These are phyloP conservation scores for Diplodus puntazzo DNA, from an alignment of 2,797 vertebrate species.

Conservation along the genomic window DNA sequence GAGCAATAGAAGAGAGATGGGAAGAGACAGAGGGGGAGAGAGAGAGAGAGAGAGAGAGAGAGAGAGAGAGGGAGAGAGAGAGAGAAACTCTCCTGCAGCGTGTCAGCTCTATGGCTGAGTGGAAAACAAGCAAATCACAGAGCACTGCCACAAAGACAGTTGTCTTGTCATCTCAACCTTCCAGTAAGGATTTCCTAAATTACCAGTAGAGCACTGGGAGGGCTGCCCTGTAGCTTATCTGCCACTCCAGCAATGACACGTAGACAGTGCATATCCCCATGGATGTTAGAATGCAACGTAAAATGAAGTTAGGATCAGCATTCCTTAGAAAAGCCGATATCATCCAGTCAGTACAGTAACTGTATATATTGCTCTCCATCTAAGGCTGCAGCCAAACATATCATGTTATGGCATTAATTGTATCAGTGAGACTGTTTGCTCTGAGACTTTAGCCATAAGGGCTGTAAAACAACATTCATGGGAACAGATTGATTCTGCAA, in stretches of 20 bases:
- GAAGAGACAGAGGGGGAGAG: conserved; percentile 54
- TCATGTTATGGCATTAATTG: not conserved
- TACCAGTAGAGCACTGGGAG: conserved; percentile 80
- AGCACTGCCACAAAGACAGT: conserved; percentile 82
- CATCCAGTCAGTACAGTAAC: not conserved
- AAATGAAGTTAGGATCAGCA: conserved; percentile 21
- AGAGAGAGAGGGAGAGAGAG: conserved; percentile 57
- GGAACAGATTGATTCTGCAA: no score
- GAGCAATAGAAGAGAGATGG: conserved; percentile 56
- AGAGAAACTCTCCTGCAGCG: conserved; percentile 72
- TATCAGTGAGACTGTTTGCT: no score
- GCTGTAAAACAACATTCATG: no score
- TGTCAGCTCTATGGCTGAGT: conserved; percentile 83
- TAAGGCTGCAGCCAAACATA: not conserved
- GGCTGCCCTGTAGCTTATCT: conserved; percentile 81
- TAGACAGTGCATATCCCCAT: not conserved
- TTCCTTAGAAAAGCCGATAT: not conserved
- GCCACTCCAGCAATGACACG: conserved; percentile 55
- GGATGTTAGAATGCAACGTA: conserved; percentile 25
- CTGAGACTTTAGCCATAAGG: no score
- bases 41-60: conserved; percentile 57
- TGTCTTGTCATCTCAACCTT: conserved; percentile 87
- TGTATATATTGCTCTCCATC: no score
- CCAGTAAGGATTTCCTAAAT: conserved; percentile 89
- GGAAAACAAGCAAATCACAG: conserved; percentile 89